These are phyloP conservation scores for Drosophila grimshawi DNA, from an alignment of 1,140 invertebrate species.

Conservation along the genomic window DNA sequence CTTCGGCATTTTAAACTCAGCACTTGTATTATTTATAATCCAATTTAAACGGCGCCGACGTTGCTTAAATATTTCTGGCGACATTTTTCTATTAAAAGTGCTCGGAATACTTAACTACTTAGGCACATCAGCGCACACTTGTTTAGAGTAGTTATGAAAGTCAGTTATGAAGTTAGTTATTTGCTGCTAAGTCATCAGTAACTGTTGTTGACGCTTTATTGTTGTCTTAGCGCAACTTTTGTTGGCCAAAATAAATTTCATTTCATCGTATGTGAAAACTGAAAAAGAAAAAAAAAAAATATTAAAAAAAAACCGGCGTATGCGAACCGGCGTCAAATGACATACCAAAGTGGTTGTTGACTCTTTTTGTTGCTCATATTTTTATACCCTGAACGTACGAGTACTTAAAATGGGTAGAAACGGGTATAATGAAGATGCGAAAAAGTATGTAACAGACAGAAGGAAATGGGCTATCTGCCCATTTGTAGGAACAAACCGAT, in stretches of 20 bases:
- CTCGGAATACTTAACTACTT: neutral
- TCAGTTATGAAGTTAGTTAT: neutral
- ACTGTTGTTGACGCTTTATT: constrained; percentile 60
- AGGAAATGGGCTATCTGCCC: too few species aligned
- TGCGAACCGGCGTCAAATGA: constrained; percentile 56
- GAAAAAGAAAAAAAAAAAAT: constrained; percentile 32
- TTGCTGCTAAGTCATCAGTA: constrained; percentile 39
- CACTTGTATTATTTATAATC: constrained; percentile 47
- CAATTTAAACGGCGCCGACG: constrained; percentile 45
- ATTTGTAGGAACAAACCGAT: too few species aligned
- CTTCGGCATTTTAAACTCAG: constrained; percentile 1
- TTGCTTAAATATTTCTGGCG: constrained; percentile 23
- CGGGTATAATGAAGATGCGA: too few species aligned
- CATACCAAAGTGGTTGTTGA: constrained; percentile 79
- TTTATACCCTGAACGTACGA: constrained; percentile 16
- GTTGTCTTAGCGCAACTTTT: constrained; percentile 43
- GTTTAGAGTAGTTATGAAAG: too few species aligned
- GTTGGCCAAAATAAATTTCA: constrained; percentile 54
- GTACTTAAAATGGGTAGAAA: constrained; percentile 1
- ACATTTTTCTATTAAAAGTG: constrained; percentile 35
- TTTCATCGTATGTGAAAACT: constrained; percentile 43
- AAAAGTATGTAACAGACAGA: too few species aligned
- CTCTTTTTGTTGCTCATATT: constrained; percentile 54
- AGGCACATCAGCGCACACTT: too few species aligned
- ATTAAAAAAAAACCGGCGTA: constrained; percentile 55